These are phyloP conservation scores for Amphiura filiformis DNA, from an alignment of 35 echinoderm and acorn worm genomes.

Conservation along the genomic window DNA sequence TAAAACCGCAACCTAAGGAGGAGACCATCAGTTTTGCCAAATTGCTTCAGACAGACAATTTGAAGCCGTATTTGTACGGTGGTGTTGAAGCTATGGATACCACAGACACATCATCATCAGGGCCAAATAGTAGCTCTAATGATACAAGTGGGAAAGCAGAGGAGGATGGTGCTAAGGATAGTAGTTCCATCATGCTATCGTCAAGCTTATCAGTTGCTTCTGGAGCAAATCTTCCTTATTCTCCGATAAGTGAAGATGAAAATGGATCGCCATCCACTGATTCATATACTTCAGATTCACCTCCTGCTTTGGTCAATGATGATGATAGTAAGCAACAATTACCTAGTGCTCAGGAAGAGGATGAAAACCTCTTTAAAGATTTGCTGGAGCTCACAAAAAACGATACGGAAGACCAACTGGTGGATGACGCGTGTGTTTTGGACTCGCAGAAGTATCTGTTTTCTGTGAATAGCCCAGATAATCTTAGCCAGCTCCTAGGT, in stretches of 20 bases:
- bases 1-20: slow-evolving; percentile 47
- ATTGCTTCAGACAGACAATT: slow-evolving; percentile 27
- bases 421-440: neutral
- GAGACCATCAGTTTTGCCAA: slow-evolving; percentile 29
- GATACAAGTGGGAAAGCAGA: neutral
- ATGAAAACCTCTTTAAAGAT: slow-evolving; percentile 52
- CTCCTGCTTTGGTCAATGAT: slow-evolving; percentile 19
- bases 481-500: slow-evolving; percentile 60
- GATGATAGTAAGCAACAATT: neutral
- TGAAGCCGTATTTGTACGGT: slow-evolving; percentile 2
- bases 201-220: neutral
- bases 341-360: slow-evolving; percentile 33
- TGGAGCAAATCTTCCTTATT: neutral
- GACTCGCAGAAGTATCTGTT: slow-evolving; percentile 1
- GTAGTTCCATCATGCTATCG: neutral
- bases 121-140: neutral
- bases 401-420: slow-evolving; percentile 28
- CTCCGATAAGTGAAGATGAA: slow-evolving; percentile 86
- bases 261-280: slow-evolving; percentile 59
- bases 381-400: slow-evolving; percentile 58
- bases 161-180: neutral
- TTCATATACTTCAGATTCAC: slow-evolving; percentile 60
- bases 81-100: neutral
- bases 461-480: slow-evolving; percentile 68
- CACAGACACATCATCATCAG: neutral